A percentile compares a stretch with the other conserved stretches of the same genome.
Evolutionary conservation across 1,140 invertebrate genomes (phyloP).

Genomic region (Ericerus pela): DNA sequence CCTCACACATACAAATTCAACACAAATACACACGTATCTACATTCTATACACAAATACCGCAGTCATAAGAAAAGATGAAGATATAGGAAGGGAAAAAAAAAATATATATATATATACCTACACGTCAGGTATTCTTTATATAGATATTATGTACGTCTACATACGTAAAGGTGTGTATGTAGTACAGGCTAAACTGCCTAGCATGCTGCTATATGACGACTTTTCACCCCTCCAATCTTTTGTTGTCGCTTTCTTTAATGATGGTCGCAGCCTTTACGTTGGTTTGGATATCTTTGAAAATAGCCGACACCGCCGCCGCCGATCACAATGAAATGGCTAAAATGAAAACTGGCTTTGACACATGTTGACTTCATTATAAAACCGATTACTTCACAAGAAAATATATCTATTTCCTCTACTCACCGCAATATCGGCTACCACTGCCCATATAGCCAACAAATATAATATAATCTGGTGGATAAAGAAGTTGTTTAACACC

Average conservation of each 20-base stretch:
- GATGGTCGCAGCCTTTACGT: conserved; percentile 10
- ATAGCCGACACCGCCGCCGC: conserved; percentile 3
- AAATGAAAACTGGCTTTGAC: conserved; percentile 10
- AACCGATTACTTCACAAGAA: conserved; percentile 1
- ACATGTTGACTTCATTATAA: conserved; percentile 12
- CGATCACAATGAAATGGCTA: conserved; percentile 11
- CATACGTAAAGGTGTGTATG: no score
- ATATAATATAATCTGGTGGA: no score
- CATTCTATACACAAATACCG: no score
- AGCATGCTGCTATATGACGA: conserved; percentile 1
- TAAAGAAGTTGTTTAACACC: no score
- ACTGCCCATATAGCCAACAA: no score
- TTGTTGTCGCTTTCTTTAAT: conserved; percentile 11
- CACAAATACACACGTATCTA: no score
- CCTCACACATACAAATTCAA: no score
- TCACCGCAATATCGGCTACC: conserved; percentile 1
- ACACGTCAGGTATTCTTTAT: no score
- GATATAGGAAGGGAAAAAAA: no score
- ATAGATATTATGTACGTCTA: no score
- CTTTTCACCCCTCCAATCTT: conserved; percentile 7
- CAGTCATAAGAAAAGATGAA: no score
- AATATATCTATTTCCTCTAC: not conserved
- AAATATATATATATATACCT: no score
- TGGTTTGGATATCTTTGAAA: conserved; percentile 2
- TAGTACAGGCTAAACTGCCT: conserved; percentile 3